A percentile compares a stretch with the other conserved stretches of the same genome.
These are phyloP conservation scores for Drosophila differens DNA, from an alignment of 2,888 invertebrate species.

Conservation along the genomic window DNA sequence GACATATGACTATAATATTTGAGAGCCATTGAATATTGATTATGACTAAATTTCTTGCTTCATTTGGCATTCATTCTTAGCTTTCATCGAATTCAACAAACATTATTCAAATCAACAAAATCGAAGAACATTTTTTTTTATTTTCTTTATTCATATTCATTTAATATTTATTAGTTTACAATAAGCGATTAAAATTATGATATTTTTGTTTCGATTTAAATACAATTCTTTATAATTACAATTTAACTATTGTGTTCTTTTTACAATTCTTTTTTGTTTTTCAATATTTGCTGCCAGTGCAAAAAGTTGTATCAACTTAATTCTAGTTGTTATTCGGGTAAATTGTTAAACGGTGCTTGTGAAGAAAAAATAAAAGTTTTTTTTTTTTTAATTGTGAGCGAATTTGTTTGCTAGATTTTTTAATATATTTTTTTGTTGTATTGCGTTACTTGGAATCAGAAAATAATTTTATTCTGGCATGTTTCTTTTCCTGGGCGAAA, in stretches of 20 bases:
- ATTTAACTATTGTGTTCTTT: constrained; percentile 83
- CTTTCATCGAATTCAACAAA: background rate
- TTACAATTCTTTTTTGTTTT: constrained; percentile 66
- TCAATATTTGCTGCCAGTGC: constrained; percentile 83
- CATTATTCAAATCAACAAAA: background rate
- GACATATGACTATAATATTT: background rate
- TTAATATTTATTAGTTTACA: constrained; percentile 82
- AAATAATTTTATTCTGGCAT: constrained; percentile 79
- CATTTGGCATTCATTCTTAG: background rate
- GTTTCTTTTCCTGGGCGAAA: constrained; percentile 33
- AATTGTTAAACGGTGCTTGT: constrained; percentile 28
- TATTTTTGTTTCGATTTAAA: constrained; percentile 63
- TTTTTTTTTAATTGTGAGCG: constrained; percentile 60
- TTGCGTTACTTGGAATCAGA: constrained; percentile 43
- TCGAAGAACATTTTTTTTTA: constrained; percentile 14
- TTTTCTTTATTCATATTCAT: constrained; percentile 75
- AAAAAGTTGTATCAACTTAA: constrained; percentile 76
- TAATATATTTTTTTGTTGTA: constrained; percentile 33
- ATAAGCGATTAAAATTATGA: constrained; percentile 79
- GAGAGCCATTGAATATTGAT: too few species aligned
- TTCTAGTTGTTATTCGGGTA: constrained; percentile 42
- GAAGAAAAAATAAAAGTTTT: constrained; percentile 80
- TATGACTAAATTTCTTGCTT: background rate
- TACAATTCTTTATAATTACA: constrained; percentile 81
- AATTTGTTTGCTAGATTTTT: constrained; percentile 37